phyloP scores from a whole-genome alignment of 2,113 vertebrate species.

The Meriones unguiculatus region DNA sequence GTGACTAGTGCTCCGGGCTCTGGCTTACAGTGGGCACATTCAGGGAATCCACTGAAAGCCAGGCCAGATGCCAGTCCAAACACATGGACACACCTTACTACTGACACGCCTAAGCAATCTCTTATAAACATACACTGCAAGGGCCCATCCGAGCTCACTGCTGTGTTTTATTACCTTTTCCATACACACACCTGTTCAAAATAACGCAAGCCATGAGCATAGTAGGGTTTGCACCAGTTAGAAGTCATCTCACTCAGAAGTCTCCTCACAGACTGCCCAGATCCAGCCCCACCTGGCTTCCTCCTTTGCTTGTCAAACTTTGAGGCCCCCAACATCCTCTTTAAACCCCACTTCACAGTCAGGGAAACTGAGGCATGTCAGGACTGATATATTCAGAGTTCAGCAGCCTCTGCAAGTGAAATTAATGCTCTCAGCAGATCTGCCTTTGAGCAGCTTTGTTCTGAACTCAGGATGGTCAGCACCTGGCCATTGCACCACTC shows the following conservation, averaged over 20 bases:
- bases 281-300: rapidly evolving
- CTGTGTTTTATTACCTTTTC: rapidly evolving
- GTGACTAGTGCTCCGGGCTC: rapidly evolving
- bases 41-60: rapidly evolving
- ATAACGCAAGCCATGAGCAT: rapidly evolving
- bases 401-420: not conserved
- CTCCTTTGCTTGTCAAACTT: not conserved
- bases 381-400: not conserved
- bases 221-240: rapidly evolving
- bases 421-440: not conserved
- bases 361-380: not conserved
- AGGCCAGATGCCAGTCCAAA: not conserved
- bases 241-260: rapidly evolving
- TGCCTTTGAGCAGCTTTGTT: not conserved
- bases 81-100: no score
- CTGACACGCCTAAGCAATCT: not conserved
- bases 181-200: not conserved
- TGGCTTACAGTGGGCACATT: rapidly evolving
- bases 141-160: rapidly evolving
- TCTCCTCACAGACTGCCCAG: rapidly evolving
- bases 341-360: not conserved
- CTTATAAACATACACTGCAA: rapidly evolving
- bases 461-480: not conserved
- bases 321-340: not conserved
- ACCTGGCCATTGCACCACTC: rapidly evolving